phyloP scores from a whole-genome alignment of 2,888 invertebrate genomes.

The Pollenia griseotomentosa region DNA sequence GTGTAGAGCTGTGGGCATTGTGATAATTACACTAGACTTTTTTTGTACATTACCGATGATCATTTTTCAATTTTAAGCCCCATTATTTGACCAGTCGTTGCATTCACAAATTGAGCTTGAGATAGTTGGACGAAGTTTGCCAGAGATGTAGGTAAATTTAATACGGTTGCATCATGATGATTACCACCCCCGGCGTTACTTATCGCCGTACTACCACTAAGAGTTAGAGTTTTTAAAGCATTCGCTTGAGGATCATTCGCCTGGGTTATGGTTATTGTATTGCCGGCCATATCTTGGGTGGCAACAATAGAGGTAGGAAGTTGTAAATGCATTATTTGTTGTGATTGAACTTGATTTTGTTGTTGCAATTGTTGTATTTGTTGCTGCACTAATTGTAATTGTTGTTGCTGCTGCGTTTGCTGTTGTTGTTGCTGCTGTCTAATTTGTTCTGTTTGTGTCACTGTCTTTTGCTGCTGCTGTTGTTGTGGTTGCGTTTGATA shows the following conservation, averaged over 20 bases:
- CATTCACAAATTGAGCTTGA: constrained; percentile 81
- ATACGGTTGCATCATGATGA: constrained; percentile 80
- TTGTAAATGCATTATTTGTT: constrained; percentile 83
- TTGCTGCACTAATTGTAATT: constrained; percentile 74
- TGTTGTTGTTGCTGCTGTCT: constrained; percentile 67
- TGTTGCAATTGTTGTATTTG: constrained; percentile 75
- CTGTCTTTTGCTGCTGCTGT: constrained; percentile 44
- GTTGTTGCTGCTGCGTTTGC: constrained; percentile 66
- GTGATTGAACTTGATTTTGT: constrained; percentile 75
- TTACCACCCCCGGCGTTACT: constrained; percentile 26
- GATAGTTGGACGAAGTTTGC: constrained; percentile 82
- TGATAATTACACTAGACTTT: constrained; percentile 1
- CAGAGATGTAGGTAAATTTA: constrained; percentile 81
- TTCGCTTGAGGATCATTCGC: constrained; percentile 74
- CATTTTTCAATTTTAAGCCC: constrained; percentile 82
- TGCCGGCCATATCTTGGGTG: constrained; percentile 80
- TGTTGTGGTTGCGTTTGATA: constrained; percentile 49
- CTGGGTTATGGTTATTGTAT: constrained; percentile 83
- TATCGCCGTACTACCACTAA: constrained; percentile 34
- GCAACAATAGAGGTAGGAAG: constrained; percentile 78
- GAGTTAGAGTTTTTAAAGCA: constrained; percentile 74
- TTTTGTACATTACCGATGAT: constrained; percentile 64
- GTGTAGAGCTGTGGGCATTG: neutral
- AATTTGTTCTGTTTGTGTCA: constrained; percentile 38
- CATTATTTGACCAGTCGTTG: constrained; percentile 79